Evolutionary conservation across 2,888 invertebrate genomes (phyloP).

Genomic region (Drosophila prolongata): DNA sequence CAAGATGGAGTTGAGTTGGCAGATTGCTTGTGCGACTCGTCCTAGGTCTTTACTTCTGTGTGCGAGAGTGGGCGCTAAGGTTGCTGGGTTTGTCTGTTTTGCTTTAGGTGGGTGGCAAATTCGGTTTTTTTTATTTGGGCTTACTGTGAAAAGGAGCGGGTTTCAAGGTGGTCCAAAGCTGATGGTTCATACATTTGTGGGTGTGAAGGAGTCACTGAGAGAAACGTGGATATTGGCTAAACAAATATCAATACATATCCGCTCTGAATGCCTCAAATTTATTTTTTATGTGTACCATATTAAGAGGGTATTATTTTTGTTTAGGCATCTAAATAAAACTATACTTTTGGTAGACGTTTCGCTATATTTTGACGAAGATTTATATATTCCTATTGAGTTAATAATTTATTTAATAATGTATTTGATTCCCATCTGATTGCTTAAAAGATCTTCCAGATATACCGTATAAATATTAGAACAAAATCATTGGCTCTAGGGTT

Average conservation of each 20-base stretch:
- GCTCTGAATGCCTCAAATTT: not conserved
- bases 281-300: no score
- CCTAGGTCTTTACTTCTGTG: constrained; percentile 38
- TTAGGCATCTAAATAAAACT: no score
- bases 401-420: no score
- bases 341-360: no score
- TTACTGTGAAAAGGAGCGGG: constrained; percentile 7
- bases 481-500: no score
- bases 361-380: no score
- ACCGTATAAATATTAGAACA: no score
- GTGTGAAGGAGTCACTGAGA: constrained; percentile 22
- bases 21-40: constrained; percentile 41
- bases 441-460: no score
- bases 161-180: constrained; percentile 53
- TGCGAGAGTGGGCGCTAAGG: constrained; percentile 48
- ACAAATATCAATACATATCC: not conserved
- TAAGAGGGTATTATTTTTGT: no score
- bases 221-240: constrained; percentile 21
- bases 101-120: constrained; percentile 67
- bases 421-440: no score
- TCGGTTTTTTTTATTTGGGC: constrained; percentile 20
- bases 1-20: constrained; percentile 74
- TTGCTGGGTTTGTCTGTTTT: constrained; percentile 75
- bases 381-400: no score
- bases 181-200: constrained; percentile 67